Conservation (phyloP, 2,113 vertebrate genomes). For the Erythrocebus patas region DNA sequence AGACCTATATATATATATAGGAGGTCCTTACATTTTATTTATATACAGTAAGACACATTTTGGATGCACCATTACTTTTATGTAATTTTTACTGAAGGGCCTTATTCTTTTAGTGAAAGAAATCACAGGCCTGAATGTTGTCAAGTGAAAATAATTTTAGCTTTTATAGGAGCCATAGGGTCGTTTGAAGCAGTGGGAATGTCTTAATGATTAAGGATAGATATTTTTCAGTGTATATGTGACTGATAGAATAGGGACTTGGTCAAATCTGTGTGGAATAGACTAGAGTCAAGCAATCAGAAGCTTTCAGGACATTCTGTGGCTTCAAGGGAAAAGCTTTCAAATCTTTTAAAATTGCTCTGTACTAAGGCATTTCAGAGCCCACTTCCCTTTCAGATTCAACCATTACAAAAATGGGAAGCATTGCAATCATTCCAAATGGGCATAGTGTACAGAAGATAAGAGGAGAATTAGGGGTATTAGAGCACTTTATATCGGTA, state of each 20-base stretch:
- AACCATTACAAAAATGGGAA: conserved; percentile 48
- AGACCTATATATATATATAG: not conserved
- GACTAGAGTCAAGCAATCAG: conserved; percentile 42
- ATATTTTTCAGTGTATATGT: not conserved
- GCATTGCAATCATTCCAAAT: conserved; percentile 43
- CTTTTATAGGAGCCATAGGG: conserved; percentile 13
- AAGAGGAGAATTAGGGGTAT: conserved; percentile 23
- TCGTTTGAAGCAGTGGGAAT: conserved; percentile 33
- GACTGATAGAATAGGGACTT: not conserved
- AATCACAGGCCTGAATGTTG: conserved; percentile 11
- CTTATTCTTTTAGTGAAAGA: conserved; percentile 38
- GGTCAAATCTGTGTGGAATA: not conserved
- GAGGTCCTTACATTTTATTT: conserved; percentile 16
- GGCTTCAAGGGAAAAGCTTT: conserved; percentile 67
- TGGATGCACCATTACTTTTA: not conserved
- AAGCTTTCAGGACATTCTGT: conserved; percentile 59
- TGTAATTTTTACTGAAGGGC: conserved; percentile 17
- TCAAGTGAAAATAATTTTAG: conserved; percentile 62
- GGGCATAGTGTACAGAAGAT: not conserved
- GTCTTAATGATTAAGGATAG: conserved; percentile 38
- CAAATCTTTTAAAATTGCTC: conserved; percentile 64
- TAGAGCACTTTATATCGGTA: not conserved
- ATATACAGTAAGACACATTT: conserved; percentile 15
- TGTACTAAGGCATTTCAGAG: conserved; percentile 23
- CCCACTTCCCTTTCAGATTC: conserved; percentile 58